Evolutionary conservation across 1,140 invertebrate genomes (phyloP).

Genomic region (Ctenoplectra terminalis): DNA sequence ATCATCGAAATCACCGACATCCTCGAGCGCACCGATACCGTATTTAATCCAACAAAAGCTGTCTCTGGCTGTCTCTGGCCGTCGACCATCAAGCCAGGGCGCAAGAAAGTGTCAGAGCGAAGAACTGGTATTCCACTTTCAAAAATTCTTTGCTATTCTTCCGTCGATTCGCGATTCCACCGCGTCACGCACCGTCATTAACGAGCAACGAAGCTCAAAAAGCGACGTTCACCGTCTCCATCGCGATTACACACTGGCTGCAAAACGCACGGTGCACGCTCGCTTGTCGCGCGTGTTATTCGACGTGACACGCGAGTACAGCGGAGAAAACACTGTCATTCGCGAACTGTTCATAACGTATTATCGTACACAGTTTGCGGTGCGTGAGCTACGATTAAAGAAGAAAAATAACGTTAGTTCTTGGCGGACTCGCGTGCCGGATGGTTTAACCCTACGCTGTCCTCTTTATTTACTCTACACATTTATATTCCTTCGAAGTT

Average conservation of each 20-base stretch:
- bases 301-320: conserved; percentile 31
- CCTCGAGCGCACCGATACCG: not conserved
- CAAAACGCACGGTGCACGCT: not conserved
- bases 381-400: conserved; percentile 29
- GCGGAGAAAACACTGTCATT: conserved; percentile 16
- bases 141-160: conserved; percentile 2
- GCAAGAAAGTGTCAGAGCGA: not conserved
- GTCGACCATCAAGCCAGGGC: not conserved
- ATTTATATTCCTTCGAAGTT: no score
- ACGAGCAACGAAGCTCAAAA: conserved; percentile 3
- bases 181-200: conserved; percentile 26
- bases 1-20: conserved; percentile 4
- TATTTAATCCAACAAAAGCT: not conserved
- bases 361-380: conserved; percentile 32
- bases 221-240: not conserved
- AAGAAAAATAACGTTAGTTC: conserved; percentile 41
- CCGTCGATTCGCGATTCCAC: conserved; percentile 27
- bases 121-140: not conserved
- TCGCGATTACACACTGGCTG: not conserved
- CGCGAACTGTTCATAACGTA: not conserved
- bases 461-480: not conserved
- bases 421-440: conserved; percentile 16
- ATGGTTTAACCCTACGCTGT: not conserved
- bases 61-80: not conserved
- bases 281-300: conserved; percentile 39